Evolutionary conservation across 2,888 invertebrate genomes (phyloP).

Genomic region (Brassicogethes aeneus): DNA sequence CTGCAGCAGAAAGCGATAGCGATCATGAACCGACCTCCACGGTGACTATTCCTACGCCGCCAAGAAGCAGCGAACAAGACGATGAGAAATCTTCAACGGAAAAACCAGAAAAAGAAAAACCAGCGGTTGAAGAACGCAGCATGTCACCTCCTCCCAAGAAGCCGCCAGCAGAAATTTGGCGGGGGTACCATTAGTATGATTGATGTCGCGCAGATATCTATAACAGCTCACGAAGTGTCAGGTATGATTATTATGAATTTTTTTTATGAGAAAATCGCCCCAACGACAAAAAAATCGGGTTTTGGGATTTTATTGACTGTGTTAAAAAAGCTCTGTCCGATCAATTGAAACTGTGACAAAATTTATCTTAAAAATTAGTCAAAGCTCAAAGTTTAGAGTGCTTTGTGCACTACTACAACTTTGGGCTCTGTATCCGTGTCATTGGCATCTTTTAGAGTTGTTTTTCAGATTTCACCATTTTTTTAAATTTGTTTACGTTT

Average conservation of each 20-base stretch:
- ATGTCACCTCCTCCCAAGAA: conserved; percentile 24
- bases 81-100: conserved; percentile 18
- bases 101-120: conserved; percentile 17
- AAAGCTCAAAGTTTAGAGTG: too few relatives aligned
- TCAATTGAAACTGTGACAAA: too few relatives aligned
- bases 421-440: too few relatives aligned
- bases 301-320: too few relatives aligned
- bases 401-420: too few relatives aligned
- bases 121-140: conserved; percentile 16
- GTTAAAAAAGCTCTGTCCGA: too few relatives aligned
- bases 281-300: too few relatives aligned
- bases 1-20: conserved; percentile 49
- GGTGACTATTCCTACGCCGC: conserved; percentile 56
- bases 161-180: conserved; percentile 49
- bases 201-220: conserved; percentile 81
- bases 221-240: conserved; percentile 67
- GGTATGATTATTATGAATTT: conserved; percentile 23
- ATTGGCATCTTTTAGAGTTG: too few relatives aligned
- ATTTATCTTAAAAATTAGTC: too few relatives aligned
- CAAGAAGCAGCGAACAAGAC: conserved; percentile 34
- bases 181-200: conserved; percentile 83
- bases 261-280: too few relatives aligned
- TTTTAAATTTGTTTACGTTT: too few relatives aligned
- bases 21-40: conserved; percentile 78
- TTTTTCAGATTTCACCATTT: too few relatives aligned